phyloP scores from a whole-genome alignment of 2,113 vertebrate genomes.

The Pantherophis guttatus region DNA sequence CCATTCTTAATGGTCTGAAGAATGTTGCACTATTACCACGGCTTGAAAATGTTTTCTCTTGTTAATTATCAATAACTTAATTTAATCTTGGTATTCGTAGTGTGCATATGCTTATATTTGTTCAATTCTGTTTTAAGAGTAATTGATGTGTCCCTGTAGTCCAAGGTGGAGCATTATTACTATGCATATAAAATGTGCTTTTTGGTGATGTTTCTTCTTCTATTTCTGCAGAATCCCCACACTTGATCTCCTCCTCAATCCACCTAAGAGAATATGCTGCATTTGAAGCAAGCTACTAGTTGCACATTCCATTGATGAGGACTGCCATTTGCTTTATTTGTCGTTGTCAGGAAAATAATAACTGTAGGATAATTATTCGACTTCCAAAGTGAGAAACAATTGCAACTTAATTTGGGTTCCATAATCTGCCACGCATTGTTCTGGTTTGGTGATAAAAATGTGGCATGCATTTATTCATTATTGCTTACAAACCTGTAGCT shows the following conservation, averaged over 20 bases:
- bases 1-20: background rate
- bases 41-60: background rate
- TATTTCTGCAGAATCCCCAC: constrained; percentile 76
- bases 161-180: accelerated
- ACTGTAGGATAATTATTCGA: background rate
- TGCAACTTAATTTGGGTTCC: background rate
- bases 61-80: background rate
- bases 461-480: background rate
- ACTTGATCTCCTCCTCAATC: background rate
- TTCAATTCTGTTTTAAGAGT: background rate
- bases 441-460: accelerated
- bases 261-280: constrained; percentile 4
- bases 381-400: accelerated
- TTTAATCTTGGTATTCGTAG: background rate
- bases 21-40: background rate
- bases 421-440: background rate
- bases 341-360: background rate
- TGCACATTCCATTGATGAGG: background rate
- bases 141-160: background rate
- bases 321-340: background rate
- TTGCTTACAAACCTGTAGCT: background rate
- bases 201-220: background rate
- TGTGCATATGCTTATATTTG: background rate
- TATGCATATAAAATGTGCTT: accelerated
- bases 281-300: constrained; percentile 5